Evolutionary conservation across 2,888 invertebrate genomes (phyloP), one percentile per base, ranked within the genome.

Genomic region (Troilus luridus): DNA sequence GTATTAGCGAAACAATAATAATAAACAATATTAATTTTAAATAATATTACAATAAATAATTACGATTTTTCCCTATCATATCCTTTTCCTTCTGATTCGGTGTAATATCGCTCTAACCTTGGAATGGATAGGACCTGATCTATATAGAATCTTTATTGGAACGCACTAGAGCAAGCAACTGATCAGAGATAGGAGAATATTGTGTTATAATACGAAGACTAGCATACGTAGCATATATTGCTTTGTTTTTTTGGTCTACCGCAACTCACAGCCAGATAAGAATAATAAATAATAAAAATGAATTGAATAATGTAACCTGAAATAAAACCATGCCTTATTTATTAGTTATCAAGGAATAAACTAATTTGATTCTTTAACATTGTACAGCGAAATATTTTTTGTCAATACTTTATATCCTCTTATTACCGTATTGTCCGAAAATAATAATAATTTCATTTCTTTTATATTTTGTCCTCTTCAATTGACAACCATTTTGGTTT

Each of bases 101-200:
- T 8, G 41, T 41, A 41, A 41, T 41, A 77, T 77, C 72, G 72
- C 27, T 77, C 14, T 77, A 77, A 77, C 72, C 72, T 77, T 77
- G 27, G 41, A 8, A 9, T 77, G 27, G 12, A 77, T 77, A 41
- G 72, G 41, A 19, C 72, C 41, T 77, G 72, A 77, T 77, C 72
- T 77, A 77, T 77, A 41, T 77, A 77, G 72, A 77, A 77, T 77
- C 72, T 77, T 77, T 77, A 77, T 77, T 77, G 72, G 24, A 77
- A 77, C 17, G 14, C 72, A 77, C 72, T 77, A 77, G 72, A 77
- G 72, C 72, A 77, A 77, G 72, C 7, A 77, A 6, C 24, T 14
- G 72, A 77, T 77, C 27, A 7, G 1, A 77, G 72, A 77, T 77
- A 77, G 67, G 19, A 9, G 72, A 77, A 77, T 77, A 77, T 41